Evolutionary conservation across 2,888 invertebrate genomes (phyloP).

Genomic region (Dryobotodes eremita): DNA sequence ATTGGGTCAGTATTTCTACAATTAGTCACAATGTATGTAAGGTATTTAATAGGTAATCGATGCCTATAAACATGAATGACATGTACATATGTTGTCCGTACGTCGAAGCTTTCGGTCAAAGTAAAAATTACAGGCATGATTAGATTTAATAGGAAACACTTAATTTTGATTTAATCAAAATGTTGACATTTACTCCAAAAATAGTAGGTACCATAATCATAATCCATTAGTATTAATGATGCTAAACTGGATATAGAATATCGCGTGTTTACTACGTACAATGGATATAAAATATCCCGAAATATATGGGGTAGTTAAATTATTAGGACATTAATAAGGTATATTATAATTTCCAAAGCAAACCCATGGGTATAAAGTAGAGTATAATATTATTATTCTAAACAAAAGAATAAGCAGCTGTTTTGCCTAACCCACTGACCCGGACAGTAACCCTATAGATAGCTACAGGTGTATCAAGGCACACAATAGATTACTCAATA

Average conservation of each 20-base stretch:
- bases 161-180: slow-evolving; percentile 7
- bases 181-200: not conserved
- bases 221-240: slow-evolving; percentile 5
- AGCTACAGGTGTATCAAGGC: slow-evolving; percentile 49
- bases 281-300: slow-evolving; percentile 14
- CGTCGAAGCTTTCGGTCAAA: not conserved
- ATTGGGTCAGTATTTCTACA: slow-evolving; percentile 74
- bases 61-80: not conserved
- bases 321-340: not conserved
- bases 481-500: slow-evolving; percentile 58
- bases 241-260: slow-evolving; percentile 8
- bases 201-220: not conserved
- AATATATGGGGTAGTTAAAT: slow-evolving; percentile 32
- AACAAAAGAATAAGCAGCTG: slow-evolving; percentile 55
- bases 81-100: not conserved
- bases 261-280: slow-evolving; percentile 23
- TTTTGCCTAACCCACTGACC: slow-evolving; percentile 61
- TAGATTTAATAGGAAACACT: not conserved
- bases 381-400: slow-evolving; percentile 19
- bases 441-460: slow-evolving; percentile 55
- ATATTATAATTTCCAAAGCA: slow-evolving; percentile 7
- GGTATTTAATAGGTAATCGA: slow-evolving; percentile 11
- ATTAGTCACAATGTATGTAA: slow-evolving; percentile 71
- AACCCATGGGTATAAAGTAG: slow-evolving; percentile 6
- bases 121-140: not conserved